Evolutionary conservation across 2,888 invertebrate species (phyloP).

Genomic region (Epistrophella euchroma): DNA sequence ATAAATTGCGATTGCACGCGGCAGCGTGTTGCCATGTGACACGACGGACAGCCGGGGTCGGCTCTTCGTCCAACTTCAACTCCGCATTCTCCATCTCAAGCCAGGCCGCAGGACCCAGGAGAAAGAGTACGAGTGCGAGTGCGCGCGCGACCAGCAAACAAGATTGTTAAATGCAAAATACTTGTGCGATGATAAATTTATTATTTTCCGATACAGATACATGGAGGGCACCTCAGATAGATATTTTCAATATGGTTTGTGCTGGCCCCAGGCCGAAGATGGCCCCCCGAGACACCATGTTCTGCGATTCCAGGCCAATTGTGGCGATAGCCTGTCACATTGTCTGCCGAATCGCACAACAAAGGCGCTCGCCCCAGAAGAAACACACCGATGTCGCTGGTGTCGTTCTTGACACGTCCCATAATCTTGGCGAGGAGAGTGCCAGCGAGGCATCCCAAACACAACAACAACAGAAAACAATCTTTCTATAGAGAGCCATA

Average conservation of each 20-base stretch:
- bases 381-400: constrained; percentile 40
- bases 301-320: constrained; percentile 65
- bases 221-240: constrained; percentile 57
- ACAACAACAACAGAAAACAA: neutral
- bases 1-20: constrained; percentile 75
- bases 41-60: constrained; percentile 55
- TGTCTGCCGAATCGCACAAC: constrained; percentile 72
- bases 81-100: neutral
- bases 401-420: constrained; percentile 66
- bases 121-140: constrained; percentile 23
- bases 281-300: constrained; percentile 47
- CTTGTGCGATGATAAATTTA: constrained; percentile 77
- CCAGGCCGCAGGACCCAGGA: neutral
- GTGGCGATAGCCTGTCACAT: constrained; percentile 74
- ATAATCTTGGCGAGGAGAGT: constrained; percentile 35
- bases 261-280: constrained; percentile 45
- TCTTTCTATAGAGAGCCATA: constrained; percentile 12
- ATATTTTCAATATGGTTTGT: constrained; percentile 32
- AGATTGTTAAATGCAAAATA: constrained; percentile 76
- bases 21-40: constrained; percentile 74
- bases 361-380: constrained; percentile 62
- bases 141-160: constrained; percentile 58
- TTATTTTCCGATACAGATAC: constrained; percentile 76
- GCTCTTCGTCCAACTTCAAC: constrained; percentile 23
- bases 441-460: constrained; percentile 32